A percentile compares a stretch with the other conserved stretches of the same genome.
Conservation (phyloP, 2,888 invertebrate genomes). For the Oxystoma pomonae region DNA sequence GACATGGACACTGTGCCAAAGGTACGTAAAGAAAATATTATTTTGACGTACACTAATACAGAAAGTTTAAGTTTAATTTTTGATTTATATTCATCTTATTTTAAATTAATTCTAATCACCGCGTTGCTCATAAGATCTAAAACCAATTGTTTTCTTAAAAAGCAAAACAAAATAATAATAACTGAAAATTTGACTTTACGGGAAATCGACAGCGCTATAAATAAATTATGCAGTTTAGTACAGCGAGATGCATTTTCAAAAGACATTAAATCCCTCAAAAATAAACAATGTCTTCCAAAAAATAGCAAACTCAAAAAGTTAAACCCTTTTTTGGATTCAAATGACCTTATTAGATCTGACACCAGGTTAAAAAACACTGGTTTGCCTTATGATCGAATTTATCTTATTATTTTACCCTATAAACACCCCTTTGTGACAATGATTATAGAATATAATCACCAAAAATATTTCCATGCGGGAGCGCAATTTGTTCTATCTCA, state of each 20-base stretch:
- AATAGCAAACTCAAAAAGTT: no score
- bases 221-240: conserved; percentile 6
- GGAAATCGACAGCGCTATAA: not conserved
- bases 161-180: not conserved
- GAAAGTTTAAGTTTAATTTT: not conserved
- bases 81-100: not conserved
- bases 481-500: no score
- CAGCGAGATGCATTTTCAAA: conserved; percentile 13
- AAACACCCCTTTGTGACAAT: no score
- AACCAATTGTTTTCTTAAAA: not conserved
- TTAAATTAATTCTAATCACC: not conserved
- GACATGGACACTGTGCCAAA: not conserved
- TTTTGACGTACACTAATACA: not conserved
- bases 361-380: conserved; percentile 19
- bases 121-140: not conserved
- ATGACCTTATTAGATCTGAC: conserved; percentile 21
- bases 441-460: no score
- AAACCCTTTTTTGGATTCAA: conserved; percentile 13
- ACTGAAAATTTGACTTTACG: not conserved
- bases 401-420: no score
- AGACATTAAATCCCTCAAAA: no score
- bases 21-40: not conserved
- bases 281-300: no score
- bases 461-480: no score
- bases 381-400: conserved; percentile 14